Percentiles rank a stretch among this genome's conserved stretches.
Evolutionary conservation across 2,797 vertebrate species (phyloP).

Genomic region (Anisognathus igniventris): DNA sequence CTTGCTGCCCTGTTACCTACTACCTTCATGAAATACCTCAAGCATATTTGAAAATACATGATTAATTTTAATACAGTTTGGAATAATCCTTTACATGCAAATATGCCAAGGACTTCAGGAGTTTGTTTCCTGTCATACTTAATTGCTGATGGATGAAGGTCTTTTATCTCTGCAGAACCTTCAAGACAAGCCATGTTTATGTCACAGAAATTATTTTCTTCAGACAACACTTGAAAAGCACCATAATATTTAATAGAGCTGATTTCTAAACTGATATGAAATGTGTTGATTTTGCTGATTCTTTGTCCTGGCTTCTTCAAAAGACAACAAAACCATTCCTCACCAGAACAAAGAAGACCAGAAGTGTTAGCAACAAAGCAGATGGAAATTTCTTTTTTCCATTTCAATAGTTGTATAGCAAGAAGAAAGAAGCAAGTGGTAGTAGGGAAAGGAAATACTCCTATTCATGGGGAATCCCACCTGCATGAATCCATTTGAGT

Average conservation of each 20-base stretch:
- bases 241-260: background rate
- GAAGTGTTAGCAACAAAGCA: conserved; percentile 21
- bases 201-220: background rate
- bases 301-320: background rate
- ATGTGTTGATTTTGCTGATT: background rate
- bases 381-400: conserved; percentile 34
- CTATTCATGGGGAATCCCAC: conserved; percentile 12
- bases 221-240: background rate
- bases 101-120: background rate
- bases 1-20: background rate
- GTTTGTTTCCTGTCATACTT: background rate
- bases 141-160: background rate
- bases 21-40: background rate
- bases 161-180: background rate
- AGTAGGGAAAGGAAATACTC: background rate
- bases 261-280: background rate
- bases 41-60: background rate
- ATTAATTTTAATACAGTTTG: background rate
- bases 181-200: background rate
- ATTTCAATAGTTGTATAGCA: background rate
- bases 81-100: background rate
- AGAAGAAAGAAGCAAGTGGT: conserved; percentile 58
- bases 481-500: conserved; percentile 1
- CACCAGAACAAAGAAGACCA: background rate
- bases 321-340: background rate